Evolutionary conservation across 1,140 invertebrate genomes (phyloP).

Genomic region (Neodiprion virginianus): DNA sequence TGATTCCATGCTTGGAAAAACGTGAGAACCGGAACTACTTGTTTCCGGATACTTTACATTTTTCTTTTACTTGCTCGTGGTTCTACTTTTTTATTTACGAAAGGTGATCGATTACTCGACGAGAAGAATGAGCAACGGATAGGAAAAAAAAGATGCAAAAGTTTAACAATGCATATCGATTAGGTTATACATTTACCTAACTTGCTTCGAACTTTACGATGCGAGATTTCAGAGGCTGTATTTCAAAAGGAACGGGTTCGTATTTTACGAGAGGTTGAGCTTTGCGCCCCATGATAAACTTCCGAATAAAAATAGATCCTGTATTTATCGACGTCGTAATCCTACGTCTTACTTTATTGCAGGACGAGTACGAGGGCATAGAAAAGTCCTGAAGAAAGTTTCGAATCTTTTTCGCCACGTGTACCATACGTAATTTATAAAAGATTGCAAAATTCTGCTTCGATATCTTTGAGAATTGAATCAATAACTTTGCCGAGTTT

Average conservation of each 20-base stretch:
- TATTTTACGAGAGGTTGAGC: neutral
- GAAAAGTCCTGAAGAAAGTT: no score
- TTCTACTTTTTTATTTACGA: neutral
- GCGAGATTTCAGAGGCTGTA: neutral
- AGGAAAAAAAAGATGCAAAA: neutral
- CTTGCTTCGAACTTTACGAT: neutral
- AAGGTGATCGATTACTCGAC: neutral
- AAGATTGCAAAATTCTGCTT: no score
- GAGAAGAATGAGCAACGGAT: neutral
- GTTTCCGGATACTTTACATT: no score
- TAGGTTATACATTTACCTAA: neutral
- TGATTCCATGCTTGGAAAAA: no score
- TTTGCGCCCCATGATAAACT: neutral
- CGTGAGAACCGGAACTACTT: no score
- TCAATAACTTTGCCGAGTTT: no score
- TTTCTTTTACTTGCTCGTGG: neutral
- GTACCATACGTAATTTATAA: no score
- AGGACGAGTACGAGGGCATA: neutral
- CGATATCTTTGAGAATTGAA: no score
- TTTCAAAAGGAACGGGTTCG: neutral
- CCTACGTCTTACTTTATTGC: neutral
- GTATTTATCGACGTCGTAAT: constrained; percentile 7
- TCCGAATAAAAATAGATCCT: constrained; percentile 5
- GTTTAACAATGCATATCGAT: neutral
- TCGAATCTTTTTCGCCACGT: no score